Conservation (phyloP, 2,113 vertebrate species). For the Phasianus colchicus region DNA sequence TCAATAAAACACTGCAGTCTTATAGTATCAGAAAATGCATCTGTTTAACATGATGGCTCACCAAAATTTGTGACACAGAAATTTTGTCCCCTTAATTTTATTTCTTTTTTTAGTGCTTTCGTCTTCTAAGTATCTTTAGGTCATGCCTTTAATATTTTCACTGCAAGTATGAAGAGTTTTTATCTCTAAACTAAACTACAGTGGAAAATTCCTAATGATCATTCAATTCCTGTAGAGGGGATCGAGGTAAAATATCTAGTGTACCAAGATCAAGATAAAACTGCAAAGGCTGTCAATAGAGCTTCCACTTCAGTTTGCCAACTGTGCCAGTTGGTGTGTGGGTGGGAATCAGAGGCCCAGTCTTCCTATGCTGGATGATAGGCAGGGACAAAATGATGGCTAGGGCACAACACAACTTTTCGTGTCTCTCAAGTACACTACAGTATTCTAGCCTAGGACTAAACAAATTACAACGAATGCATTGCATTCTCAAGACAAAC, state of each 20-base stretch:
- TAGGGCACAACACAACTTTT: background rate
- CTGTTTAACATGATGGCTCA: background rate
- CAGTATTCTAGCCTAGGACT: background rate
- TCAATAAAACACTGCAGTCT: background rate
- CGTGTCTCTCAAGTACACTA: background rate
- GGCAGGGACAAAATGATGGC: background rate
- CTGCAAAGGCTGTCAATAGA: background rate
- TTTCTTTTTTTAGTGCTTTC: background rate
- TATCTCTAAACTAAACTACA: background rate
- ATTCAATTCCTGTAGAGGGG: background rate
- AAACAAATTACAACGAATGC: background rate
- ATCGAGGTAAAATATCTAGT: background rate
- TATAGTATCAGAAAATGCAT: background rate
- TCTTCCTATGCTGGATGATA: background rate
- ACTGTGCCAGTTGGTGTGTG: background rate
- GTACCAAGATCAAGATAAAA: background rate
- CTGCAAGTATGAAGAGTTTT: background rate
- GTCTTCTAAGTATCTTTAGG: background rate
- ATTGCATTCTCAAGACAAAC: background rate
- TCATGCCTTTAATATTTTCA: background rate
- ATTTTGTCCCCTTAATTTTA: accelerated
- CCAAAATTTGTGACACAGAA: background rate
- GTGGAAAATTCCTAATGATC: background rate
- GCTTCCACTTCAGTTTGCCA: background rate
- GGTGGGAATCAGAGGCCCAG: background rate